Evolutionary conservation across 1,140 invertebrate genomes (phyloP).

Genomic region (Scaptodrosophila lebanonensis): DNA sequence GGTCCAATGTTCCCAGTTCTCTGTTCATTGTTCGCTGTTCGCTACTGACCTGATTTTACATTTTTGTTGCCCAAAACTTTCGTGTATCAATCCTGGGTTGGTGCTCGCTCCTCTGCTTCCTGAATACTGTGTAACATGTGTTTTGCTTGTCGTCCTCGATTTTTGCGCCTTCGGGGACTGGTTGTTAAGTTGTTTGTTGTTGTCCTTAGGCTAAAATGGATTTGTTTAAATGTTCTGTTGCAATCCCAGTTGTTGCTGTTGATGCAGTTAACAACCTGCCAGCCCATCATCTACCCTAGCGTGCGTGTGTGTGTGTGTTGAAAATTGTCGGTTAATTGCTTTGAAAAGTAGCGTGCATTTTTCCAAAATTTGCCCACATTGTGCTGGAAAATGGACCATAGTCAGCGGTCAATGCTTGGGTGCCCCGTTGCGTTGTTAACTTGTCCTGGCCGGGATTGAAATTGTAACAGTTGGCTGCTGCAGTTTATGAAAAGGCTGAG

Average conservation of each 20-base stretch:
- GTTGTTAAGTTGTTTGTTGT: slow-evolving; percentile 30
- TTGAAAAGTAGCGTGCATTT: slow-evolving; percentile 16
- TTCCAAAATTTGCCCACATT: slow-evolving; percentile 47
- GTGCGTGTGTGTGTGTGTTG: slow-evolving; percentile 9
- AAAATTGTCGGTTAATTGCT: slow-evolving; percentile 72
- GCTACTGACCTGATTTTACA: slow-evolving; percentile 63
- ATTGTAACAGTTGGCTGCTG: slow-evolving; percentile 57
- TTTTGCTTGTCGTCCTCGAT: slow-evolving; percentile 43
- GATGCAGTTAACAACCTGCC: slow-evolving; percentile 54
- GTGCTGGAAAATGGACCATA: slow-evolving; percentile 14
- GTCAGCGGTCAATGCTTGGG: no score
- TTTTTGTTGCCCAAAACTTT: slow-evolving; percentile 35
- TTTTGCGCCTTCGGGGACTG: slow-evolving; percentile 12
- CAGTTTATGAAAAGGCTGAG: slow-evolving; percentile 50
- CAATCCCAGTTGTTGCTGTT: no score
- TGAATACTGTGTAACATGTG: slow-evolving; percentile 58
- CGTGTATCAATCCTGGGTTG: no score
- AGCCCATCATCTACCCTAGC: not conserved
- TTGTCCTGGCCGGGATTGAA: slow-evolving; percentile 22
- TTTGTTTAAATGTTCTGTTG: slow-evolving; percentile 46
- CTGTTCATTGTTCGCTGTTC: not conserved
- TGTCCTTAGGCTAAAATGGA: slow-evolving; percentile 52
- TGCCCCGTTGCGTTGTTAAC: no score
- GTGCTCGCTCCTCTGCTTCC: no score
- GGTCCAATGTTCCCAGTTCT: not conserved